A percentile compares a stretch with the other conserved stretches of the same genome.
Evolutionary conservation across 2,888 invertebrate species (phyloP).

Genomic region (Ochropacha duplaris): DNA sequence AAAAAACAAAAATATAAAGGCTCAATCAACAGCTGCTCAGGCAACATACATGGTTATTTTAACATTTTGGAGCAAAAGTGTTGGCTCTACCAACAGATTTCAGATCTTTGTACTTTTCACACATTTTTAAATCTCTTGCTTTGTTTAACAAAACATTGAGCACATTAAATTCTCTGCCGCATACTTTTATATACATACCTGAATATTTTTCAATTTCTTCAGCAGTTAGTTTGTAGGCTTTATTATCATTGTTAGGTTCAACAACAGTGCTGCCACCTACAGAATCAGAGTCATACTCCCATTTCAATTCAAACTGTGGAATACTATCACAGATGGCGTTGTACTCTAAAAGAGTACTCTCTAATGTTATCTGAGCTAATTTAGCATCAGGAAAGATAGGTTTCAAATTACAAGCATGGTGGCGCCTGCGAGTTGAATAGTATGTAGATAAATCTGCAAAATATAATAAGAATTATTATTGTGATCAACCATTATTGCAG

Average conservation of each 20-base stretch:
- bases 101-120: slow-evolving; percentile 46
- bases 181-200: slow-evolving; percentile 35
- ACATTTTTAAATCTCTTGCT: slow-evolving; percentile 49
- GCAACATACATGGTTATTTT: too few species aligned
- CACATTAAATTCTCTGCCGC: slow-evolving; percentile 44
- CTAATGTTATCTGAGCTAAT: slow-evolving; percentile 31
- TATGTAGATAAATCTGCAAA: slow-evolving; percentile 41
- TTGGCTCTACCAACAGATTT: slow-evolving; percentile 54
- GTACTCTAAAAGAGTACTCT: slow-evolving; percentile 37
- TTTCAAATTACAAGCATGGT: slow-evolving; percentile 44
- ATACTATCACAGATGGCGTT: slow-evolving; percentile 34
- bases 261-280: slow-evolving; percentile 46
- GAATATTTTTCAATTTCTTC: slow-evolving; percentile 52
- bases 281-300: slow-evolving; percentile 14
- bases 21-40: too few species aligned
- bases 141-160: slow-evolving; percentile 52
- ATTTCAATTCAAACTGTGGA: slow-evolving; percentile 13
- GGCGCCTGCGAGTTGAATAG: slow-evolving; percentile 44
- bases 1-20: too few species aligned
- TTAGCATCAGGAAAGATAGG: slow-evolving; percentile 36
- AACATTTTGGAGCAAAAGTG: slow-evolving; percentile 1
- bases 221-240: slow-evolving; percentile 36
- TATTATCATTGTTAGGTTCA: slow-evolving; percentile 17
- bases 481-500: neutral
- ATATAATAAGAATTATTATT: neutral